Evolutionary conservation across 2,797 vertebrate genomes (phyloP), one percentile per base, ranked within the genome.

Genomic region (Lagocephalus sceleratus): DNA sequence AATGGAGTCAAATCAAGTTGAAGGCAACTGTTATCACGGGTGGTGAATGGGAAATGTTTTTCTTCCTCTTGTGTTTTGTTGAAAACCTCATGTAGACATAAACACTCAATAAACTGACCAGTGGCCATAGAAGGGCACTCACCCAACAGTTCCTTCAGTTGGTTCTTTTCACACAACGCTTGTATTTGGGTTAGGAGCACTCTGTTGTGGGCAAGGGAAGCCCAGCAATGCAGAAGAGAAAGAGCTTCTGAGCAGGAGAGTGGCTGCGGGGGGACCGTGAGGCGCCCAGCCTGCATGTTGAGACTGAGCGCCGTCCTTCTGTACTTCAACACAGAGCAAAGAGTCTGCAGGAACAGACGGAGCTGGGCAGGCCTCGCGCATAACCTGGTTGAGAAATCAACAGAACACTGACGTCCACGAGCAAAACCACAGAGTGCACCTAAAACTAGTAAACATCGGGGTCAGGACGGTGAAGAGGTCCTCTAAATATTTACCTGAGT

Each of bases 221-320:
- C 92, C 95, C 95, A 98, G 71, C 89, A 91, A 9, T 90, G 87
- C 49, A 98, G 87, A 67, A 96, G 86, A 12, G 88, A 0, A 14
- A 99, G 90, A 3, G 81, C 68, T 1, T 94, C 91, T 5, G 57
- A 69, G 59, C 72, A 79, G 17, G 95, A 93, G 6, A 97, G 85
- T 1, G 85, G 47, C 0, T 84, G 73, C 5, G 90, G 83, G 0
- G 80, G 92, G 20, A 94, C 77, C 0, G 86, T 85, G 51, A 93
- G 82, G 41, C 90, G 73, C 41, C 81, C 75, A 21, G 89, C 75
- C 45, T 84, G 85, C 63, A 50, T 72, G 63, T 91, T 90, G 29
- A 79, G 77, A 22, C 22, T 48, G 10, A 90, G 16, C 32, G 91
- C 84, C 0, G 62, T 55, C 35, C 56, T 77, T n/a, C 83, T 90